Evolutionary conservation across 2,113 vertebrate genomes (phyloP), one percentile per base, ranked within the genome.

Genomic region (Spermophilus dauricus): DNA sequence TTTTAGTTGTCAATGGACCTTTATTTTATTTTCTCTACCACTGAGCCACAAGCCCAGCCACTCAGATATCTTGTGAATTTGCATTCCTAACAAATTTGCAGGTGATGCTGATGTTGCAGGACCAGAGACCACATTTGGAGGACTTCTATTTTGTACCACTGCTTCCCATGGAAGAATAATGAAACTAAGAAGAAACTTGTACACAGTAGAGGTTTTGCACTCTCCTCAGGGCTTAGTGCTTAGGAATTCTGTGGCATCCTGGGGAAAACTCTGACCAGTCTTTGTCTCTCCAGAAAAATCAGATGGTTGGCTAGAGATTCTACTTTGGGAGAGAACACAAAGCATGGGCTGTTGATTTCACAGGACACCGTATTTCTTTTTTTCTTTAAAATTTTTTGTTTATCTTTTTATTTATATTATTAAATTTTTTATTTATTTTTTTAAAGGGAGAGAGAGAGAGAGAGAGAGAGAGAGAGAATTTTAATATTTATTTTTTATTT

Each of bases 31-130:
- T 53, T 51, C 48, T 51, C 48, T 51, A 51, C 48, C 48, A 51
- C 48, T 51, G 12, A 51, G 48, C 48, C 48, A 51, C 48, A 51
- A 51, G 10, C 48, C 48, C 48, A 51, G 48, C 48, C 48, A 51
- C 48, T 96, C 34, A 94, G 48, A n/a, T 39, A 32, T 24, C 42
- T 58, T 85, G 80, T 94, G 11, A 77, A 81, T 76, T 42, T 75
- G 51, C 58, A 86, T 90, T 95, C 95, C 83, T 89, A 92, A 86
- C 63, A 95, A 91, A 30, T 94, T 80, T 48, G n/a, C 70, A 89
- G 56, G 24, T 88, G 20, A 75, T 69, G 45, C 69, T 89, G 69
- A 81, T 42, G 26, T 51, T 81, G 76, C 28, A 53, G 37, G 34
- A 37, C 3, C 11, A n/a, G 11, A 28, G 53, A 77, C 34, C 65